Evolutionary conservation across 2,797 vertebrate species (phyloP), one percentile per base, ranked within the genome.

Genomic region (Sebastes iracundus): DNA sequence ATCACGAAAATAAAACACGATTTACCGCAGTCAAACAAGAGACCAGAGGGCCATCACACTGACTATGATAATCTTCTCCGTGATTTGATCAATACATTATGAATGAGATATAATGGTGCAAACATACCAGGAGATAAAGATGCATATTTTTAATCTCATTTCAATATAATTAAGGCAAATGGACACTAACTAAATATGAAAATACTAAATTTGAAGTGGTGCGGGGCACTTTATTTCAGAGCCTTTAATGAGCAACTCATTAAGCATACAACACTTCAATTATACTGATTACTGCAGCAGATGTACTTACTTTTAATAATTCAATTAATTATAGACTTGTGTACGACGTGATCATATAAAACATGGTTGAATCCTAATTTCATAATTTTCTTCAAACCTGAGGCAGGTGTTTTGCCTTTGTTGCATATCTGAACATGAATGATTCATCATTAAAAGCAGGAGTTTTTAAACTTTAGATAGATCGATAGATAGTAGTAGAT

Each of bases 141-240:
- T 79, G 75, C 72, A 90, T 87, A 84, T 92, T 92, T 90, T 35
- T 67, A 78, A 91, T 91, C 77, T 86, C 8, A 88, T 94, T 94
- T 90, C 59, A 78, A 69, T 88, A 66, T 90, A 90, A 94, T 94
- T 88, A 92, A 84, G 46, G 55, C 79, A 90, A 89, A 93, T 80
- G 68, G 74, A 78, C 65, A 76, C 72, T 75, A 89, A 80, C 77
- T 81, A 82, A 88, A 91, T 84, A 76, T 71, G 53, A 86, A 85
- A 88, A 84, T 82, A 83, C 23, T 18, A 83, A 77, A 85, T 77
- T 60, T 58, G 20, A 81, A 87, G 80, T 82, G 56, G 60, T 67
- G 60, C 22, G 27, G 23, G 52, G 28, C 67, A 76, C 76, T 92
- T 90, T 84, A 81, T 79, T 89, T 81, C 61, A 77, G 72, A 87